A percentile compares a stretch with the other conserved stretches of the same genome.
Evolutionary conservation across 2,797 vertebrate species (phyloP).

Genomic region (Macropodus opercularis): DNA sequence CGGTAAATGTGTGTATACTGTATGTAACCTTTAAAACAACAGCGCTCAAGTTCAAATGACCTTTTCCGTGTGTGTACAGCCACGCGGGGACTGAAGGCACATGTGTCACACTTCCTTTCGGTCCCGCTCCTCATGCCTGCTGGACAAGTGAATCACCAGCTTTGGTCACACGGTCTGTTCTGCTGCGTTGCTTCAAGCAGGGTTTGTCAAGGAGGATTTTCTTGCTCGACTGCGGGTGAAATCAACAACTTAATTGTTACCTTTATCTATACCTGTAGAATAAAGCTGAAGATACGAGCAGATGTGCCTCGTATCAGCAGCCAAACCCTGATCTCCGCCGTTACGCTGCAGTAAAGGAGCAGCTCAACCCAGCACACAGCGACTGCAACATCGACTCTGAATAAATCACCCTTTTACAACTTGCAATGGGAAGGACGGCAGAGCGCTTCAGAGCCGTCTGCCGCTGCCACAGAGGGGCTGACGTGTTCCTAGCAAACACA

Average conservation of each 20-base stretch:
- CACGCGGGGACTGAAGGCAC: slow-evolving; percentile 14
- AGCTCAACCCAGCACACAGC: slow-evolving; percentile 27
- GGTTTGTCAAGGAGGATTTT: slow-evolving; percentile 23
- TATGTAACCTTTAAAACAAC: slow-evolving; percentile 14
- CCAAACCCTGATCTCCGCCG: slow-evolving; percentile 32
- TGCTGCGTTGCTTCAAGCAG: slow-evolving; percentile 39
- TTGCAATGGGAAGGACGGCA: slow-evolving; percentile 38
- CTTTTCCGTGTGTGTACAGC: slow-evolving; percentile 31
- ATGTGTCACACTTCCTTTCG: slow-evolving; percentile 27
- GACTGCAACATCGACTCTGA: slow-evolving; percentile 7
- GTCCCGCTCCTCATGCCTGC: slow-evolving; percentile 37
- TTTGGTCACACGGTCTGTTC: slow-evolving; percentile 52
- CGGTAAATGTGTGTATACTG: no score
- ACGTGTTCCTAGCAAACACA: slow-evolving; percentile 18
- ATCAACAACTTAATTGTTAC: no score
- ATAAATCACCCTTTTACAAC: slow-evolving; percentile 52
- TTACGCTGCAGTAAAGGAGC: slow-evolving; percentile 29
- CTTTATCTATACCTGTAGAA: background rate
- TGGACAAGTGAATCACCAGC: slow-evolving; percentile 35
- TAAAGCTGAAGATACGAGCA: slow-evolving; percentile 4
- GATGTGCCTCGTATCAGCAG: slow-evolving; percentile 49
- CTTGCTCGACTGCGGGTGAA: no score
- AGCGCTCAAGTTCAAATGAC: slow-evolving; percentile 27
- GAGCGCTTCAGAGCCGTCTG: slow-evolving; percentile 28
- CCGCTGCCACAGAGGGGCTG: slow-evolving; percentile 24